Evolutionary conservation across 2,797 vertebrate species (phyloP).

Genomic region (Chaetodon trifasciatus): DNA sequence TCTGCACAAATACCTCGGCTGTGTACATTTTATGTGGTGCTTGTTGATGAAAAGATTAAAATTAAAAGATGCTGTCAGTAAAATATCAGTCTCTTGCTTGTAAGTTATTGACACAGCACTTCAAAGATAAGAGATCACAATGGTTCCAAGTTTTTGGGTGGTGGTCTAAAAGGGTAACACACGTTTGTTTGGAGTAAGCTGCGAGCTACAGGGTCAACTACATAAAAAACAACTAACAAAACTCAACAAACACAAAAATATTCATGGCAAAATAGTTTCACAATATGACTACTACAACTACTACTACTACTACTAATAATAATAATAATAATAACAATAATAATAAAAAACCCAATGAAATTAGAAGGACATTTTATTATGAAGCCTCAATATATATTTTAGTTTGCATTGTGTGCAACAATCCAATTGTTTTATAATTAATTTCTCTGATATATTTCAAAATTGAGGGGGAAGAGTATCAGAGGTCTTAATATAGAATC

Average conservation of each 20-base stretch:
- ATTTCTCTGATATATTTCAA: no score
- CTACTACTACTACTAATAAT: no score
- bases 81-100: background rate
- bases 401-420: no score
- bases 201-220: background rate
- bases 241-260: background rate
- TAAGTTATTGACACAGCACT: background rate
- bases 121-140: background rate
- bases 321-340: no score
- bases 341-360: no score
- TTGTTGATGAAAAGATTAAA: background rate
- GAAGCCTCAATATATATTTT: no score
- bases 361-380: no score
- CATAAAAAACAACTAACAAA: no score
- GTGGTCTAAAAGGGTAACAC: background rate
- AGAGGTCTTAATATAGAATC: no score
- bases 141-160: background rate
- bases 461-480: no score
- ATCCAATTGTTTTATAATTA: no score
- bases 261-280: background rate
- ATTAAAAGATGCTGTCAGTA: background rate
- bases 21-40: background rate
- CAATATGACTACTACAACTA: no score
- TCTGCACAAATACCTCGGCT: background rate
- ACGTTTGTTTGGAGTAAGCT: background rate